These are phyloP conservation scores for Nebria brevicollis DNA, from an alignment of 2,888 invertebrate genomes.

Conservation along the genomic window DNA sequence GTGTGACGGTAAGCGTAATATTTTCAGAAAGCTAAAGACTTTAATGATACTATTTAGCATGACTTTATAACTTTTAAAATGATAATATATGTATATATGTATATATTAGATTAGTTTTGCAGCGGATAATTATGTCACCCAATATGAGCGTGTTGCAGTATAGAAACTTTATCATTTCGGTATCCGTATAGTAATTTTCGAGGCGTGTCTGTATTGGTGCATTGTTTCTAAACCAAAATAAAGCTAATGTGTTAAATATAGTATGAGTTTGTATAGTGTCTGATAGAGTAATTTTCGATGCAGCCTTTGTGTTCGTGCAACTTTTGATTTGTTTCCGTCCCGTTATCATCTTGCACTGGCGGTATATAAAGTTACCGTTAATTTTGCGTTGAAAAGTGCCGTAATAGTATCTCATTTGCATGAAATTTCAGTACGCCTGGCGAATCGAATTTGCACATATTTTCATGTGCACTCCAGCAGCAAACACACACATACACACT, in stretches of 20 bases:
- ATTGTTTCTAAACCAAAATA: not conserved
- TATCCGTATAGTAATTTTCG: no score
- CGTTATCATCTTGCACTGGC: not conserved
- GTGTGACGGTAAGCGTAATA: not conserved
- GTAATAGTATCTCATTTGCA: constrained; percentile 30
- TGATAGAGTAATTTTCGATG: not conserved
- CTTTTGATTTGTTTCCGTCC: not conserved
- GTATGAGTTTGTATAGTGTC: not conserved
- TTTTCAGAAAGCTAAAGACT: no score
- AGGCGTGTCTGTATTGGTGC: not conserved
- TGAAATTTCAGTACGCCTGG: constrained; percentile 34
- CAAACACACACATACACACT: not conserved
- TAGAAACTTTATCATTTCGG: no score
- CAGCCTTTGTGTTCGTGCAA: not conserved
- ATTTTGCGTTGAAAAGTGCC: constrained; percentile 30
- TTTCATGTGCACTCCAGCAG: constrained; percentile 19
- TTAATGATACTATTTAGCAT: no score
- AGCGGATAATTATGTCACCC: no score
- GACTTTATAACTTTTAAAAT: no score
- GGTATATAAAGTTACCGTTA: constrained; percentile 7
- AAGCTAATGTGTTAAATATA: not conserved
- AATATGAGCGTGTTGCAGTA: no score
- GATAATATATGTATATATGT: no score
- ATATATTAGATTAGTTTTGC: no score
- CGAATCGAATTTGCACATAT: constrained; percentile 43